These are phyloP conservation scores for Calcarius lapponicus DNA, from an alignment of 2,797 vertebrate genomes.

Conservation along the genomic window DNA sequence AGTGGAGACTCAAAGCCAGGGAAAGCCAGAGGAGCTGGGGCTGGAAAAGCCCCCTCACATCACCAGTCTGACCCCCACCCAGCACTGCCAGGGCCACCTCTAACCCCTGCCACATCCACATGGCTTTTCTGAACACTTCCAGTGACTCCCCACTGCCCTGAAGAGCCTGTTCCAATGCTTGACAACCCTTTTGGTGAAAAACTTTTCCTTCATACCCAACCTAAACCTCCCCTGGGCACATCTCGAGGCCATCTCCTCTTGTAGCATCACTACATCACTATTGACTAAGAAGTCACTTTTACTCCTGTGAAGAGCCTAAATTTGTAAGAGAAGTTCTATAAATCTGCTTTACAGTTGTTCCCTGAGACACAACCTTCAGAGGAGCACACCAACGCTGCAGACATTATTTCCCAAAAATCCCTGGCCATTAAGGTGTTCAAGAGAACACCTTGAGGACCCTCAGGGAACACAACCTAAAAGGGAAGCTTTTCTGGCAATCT, in stretches of 20 bases:
- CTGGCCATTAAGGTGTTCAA: neutral
- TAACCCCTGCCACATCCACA: neutral
- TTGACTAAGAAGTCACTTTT: neutral
- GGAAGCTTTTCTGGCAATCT: neutral
- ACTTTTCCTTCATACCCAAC: neutral
- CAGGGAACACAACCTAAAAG: neutral
- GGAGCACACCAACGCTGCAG: neutral
- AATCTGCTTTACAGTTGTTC: neutral
- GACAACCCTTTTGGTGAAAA: no score
- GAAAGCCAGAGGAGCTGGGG: neutral
- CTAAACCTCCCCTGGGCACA: neutral
- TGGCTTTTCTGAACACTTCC: rapidly evolving
- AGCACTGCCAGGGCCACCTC: neutral
- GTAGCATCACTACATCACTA: rapidly evolving
- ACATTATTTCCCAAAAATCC: neutral
- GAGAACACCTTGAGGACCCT: neutral
- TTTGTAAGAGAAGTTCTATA: neutral
- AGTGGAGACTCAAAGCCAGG: rapidly evolving
- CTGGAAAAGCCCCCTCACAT: neutral
- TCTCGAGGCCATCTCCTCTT: neutral
- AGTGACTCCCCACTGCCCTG: neutral
- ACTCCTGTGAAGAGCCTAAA: neutral
- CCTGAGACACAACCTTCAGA: neutral
- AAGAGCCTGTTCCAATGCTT: no score
- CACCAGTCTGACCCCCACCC: neutral